A percentile compares a stretch with the other conserved stretches of the same genome.
phyloP scores from a whole-genome alignment of 2,888 invertebrate species.

The Noctua janthe region DNA sequence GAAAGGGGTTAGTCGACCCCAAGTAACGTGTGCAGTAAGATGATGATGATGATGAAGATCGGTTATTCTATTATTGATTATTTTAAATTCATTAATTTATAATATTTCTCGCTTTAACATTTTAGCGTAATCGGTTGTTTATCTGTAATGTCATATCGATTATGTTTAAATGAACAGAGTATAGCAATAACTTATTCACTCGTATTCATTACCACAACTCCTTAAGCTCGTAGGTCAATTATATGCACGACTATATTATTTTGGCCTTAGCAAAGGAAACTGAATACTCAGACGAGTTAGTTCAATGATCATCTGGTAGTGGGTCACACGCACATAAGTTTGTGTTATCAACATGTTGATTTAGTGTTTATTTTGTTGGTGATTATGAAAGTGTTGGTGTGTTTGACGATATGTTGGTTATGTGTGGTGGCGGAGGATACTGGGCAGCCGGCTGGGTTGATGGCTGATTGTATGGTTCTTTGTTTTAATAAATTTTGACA shows the following conservation, averaged over 20 bases:
- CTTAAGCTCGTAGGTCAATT: slow-evolving; percentile 52
- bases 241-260: slow-evolving; percentile 56
- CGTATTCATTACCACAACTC: slow-evolving; percentile 35
- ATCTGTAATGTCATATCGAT: slow-evolving; percentile 12
- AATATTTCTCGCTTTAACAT: too few relatives aligned
- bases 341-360: slow-evolving; percentile 31
- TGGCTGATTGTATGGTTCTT: slow-evolving; percentile 83
- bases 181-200: slow-evolving; percentile 20
- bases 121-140: not conserved
- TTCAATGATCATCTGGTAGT: slow-evolving; percentile 69
- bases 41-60: not conserved
- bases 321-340: slow-evolving; percentile 67
- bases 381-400: slow-evolving; percentile 43
- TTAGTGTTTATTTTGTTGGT: slow-evolving; percentile 31
- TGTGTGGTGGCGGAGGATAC: slow-evolving; percentile 71
- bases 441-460: slow-evolving; percentile 80
- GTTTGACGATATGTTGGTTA: slow-evolving; percentile 60
- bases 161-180: not conserved
- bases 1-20: not conserved
- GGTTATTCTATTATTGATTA: not conserved
- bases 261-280: slow-evolving; percentile 76
- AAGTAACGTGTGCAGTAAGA: not conserved
- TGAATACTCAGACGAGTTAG: slow-evolving; percentile 70
- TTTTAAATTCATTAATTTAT: not conserved
- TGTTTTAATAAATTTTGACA: not conserved